Evolutionary conservation across 23 tunicate species (phyloP), one percentile per base, ranked within the genome.

Genomic region (Halocynthia roretzi): DNA sequence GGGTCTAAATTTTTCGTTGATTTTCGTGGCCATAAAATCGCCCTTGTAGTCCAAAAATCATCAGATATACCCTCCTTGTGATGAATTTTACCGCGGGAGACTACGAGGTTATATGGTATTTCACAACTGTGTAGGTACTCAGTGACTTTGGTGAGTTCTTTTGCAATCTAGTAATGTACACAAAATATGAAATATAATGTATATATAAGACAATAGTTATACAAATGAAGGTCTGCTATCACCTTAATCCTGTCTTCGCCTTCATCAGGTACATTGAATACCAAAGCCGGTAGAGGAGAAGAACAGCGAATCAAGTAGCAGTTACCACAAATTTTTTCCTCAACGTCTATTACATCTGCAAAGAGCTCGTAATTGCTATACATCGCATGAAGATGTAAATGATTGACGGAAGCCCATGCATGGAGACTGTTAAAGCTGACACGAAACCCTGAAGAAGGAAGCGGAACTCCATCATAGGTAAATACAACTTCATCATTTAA

Each of bases 351-450:
- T 7, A 70, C 61, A 83, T 92, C 98, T 11, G 83, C 50, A 62
- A 82, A 92, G 6, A 92, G n/a, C 52, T 71, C 84, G 69, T 81
- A 61, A 53, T 89, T 74, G 52, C 78, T 71, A 50, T 83, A 88
- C 99, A 94, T 88, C 8, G 86, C 94, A 81, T 94, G 99, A 55
- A 71, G 81, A 71, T 94, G 99, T 20, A 94, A 67, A 71, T 94
- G 99, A 68, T 94, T 94, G 19, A 94, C 78, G 11, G 99, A 94
- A 20, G 99, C 99, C 99, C 99, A 94, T 19, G 99, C 99, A 81
- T 87, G 91, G 18, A 94, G 40, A 55, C 90, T 87, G 82, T 94
- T 94, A 66, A 94, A 94, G 10, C 94, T 90, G 69, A 94, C 79
- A 7, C 94, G 82, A 77, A 94, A 87, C 56, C 84, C 87, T 86